Evolutionary conservation across 2,888 invertebrate species (phyloP).

Genomic region (Leptinotarsa peninsularis): DNA sequence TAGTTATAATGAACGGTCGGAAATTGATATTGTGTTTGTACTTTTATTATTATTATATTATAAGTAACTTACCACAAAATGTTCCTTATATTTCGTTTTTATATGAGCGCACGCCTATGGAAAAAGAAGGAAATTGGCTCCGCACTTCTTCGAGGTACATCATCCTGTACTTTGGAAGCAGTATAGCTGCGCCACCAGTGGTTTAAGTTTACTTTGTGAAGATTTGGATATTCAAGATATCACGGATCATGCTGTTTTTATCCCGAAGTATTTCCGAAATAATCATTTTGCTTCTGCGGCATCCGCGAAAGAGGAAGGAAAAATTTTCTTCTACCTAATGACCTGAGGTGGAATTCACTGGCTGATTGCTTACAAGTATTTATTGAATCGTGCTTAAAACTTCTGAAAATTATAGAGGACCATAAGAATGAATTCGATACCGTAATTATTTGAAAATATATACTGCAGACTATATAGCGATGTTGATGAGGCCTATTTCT

Average conservation of each 20-base stretch:
- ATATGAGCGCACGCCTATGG: too few species aligned
- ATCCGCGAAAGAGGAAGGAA: neutral
- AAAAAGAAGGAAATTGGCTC: too few species aligned
- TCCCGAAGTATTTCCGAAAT: neutral
- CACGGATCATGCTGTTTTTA: neutral
- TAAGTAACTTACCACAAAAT: too few species aligned
- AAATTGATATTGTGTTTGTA: too few species aligned
- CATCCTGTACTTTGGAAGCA: too few species aligned
- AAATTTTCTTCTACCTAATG: neutral
- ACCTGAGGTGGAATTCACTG: neutral
- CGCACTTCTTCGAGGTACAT: too few species aligned
- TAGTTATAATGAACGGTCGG: too few species aligned
- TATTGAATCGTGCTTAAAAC: neutral
- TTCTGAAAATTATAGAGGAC: neutral
- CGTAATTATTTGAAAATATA: conserved; percentile 16
- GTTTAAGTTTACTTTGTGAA: neutral
- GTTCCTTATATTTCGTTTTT: too few species aligned
- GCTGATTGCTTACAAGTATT: conserved; percentile 3
- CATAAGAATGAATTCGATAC: conserved; percentile 6
- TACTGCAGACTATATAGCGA: neutral
- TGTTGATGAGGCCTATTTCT: neutral
- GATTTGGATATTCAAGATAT: neutral
- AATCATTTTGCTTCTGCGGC: conserved; percentile 4
- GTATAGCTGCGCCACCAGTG: neutral
- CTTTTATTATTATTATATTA: too few species aligned